Evolutionary conservation across 1,140 invertebrate genomes (phyloP).

Genomic region (Paraescarpia echinospica): DNA sequence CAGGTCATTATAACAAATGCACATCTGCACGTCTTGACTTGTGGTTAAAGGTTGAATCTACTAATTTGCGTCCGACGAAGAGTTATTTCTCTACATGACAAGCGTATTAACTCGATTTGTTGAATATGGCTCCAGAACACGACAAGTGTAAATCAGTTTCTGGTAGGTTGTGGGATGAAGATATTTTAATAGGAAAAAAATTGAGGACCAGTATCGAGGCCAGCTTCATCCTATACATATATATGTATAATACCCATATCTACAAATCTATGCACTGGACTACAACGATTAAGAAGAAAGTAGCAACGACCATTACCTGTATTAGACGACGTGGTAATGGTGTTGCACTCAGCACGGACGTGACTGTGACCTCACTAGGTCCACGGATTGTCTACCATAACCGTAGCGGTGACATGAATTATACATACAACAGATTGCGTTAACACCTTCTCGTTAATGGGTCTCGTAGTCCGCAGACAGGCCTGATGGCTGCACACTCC

Average conservation of each 20-base stretch:
- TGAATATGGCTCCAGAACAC: neutral
- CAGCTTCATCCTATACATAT: too few species aligned
- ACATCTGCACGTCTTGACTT: neutral
- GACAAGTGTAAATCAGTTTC: neutral
- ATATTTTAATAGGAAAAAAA: too few species aligned
- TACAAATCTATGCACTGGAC: too few species aligned
- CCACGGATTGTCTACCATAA: neutral
- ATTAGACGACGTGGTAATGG: neutral
- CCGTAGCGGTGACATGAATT: neutral
- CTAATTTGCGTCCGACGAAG: neutral
- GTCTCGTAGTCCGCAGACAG: neutral
- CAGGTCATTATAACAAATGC: neutral
- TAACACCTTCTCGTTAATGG: neutral
- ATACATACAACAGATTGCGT: neutral
- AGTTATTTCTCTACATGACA: neutral
- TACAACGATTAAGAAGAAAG: too few species aligned
- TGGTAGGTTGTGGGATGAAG: neutral
- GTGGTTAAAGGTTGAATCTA: neutral
- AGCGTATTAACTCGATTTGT: neutral
- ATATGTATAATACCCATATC: too few species aligned
- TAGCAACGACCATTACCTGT: neutral
- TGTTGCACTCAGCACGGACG: neutral
- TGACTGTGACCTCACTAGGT: neutral
- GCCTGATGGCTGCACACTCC: neutral
- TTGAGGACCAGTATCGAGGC: too few species aligned